These are phyloP conservation scores for Montipora sp. DNA, from an alignment of 64 coral and sea anemone genomes.

Conservation along the genomic window DNA sequence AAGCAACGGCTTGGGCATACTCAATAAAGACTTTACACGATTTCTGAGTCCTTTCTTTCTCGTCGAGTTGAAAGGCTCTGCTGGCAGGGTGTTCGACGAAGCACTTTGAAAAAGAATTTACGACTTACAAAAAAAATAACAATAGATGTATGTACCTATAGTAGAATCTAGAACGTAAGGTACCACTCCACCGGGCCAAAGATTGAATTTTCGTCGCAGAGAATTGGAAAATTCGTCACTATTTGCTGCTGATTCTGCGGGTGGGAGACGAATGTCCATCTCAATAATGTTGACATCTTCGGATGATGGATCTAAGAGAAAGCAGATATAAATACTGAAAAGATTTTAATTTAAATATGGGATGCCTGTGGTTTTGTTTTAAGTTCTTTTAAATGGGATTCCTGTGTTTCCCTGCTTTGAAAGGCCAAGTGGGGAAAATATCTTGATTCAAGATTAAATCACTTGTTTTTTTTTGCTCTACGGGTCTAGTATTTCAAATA, in stretches of 20 bases:
- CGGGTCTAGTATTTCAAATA: conserved; percentile 3
- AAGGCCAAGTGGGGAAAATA: too few relatives aligned
- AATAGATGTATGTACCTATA: neutral
- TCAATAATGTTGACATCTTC: conserved; percentile 33
- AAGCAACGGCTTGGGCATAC: too few relatives aligned
- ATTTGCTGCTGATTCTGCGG: neutral
- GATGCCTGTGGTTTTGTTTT: neutral
- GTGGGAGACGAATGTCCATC: conserved; percentile 14
- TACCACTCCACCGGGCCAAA: conserved; percentile 34
- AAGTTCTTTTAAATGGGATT: neutral
- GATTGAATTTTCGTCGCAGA: neutral
- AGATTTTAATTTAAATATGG: neutral
- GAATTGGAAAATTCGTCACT: conserved; percentile 19
- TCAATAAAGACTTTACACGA: too few relatives aligned
- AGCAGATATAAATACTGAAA: neutral
- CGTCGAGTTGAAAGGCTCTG: too few relatives aligned
- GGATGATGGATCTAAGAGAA: neutral
- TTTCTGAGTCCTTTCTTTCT: too few relatives aligned
- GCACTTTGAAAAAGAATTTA: too few relatives aligned
- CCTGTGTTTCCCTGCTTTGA: too few relatives aligned
- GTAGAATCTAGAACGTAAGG: neutral
- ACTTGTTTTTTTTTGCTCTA: neutral
- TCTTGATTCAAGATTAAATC: too few relatives aligned
- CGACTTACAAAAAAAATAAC: neutral
- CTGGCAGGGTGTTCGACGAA: too few relatives aligned